A percentile compares a stretch with the other conserved stretches of the same genome.
Conservation (phyloP, 2,113 vertebrate genomes). For the Esox niger region DNA sequence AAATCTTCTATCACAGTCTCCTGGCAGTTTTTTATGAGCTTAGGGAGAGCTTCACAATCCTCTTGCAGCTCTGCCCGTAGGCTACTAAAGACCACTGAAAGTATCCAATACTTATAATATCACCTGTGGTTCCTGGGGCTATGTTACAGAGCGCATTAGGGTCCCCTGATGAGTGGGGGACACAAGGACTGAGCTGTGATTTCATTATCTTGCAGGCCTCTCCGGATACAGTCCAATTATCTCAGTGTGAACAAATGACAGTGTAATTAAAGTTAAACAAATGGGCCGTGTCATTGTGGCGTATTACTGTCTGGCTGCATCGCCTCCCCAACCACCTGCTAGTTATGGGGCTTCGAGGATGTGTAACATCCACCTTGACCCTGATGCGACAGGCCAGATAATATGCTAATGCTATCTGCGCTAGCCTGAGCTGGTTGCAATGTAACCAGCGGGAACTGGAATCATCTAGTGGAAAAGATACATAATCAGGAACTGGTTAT, state of each 20-base stretch:
- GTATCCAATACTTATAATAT: neutral
- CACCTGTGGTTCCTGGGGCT: neutral
- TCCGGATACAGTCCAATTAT: conserved; percentile 12
- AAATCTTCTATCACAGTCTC: neutral
- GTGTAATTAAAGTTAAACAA: conserved; percentile 18
- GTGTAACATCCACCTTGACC: neutral
- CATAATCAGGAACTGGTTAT: too few relatives aligned
- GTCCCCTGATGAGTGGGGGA: neutral
- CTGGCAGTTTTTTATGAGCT: too few relatives aligned
- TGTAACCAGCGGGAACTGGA: too few relatives aligned
- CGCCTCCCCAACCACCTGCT: conserved; percentile 1
- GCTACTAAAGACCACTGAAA: neutral
- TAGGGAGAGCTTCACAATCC: too few relatives aligned
- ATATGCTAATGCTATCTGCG: conserved; percentile 3
- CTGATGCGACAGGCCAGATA: neutral
- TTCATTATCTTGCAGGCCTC: conserved; percentile 10
- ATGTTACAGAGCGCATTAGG: neutral
- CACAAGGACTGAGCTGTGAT: conserved; percentile 1
- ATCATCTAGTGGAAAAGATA: too few relatives aligned
- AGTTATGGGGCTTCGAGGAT: neutral
- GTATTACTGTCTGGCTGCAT: neutral
- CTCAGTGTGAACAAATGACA: conserved; percentile 6
- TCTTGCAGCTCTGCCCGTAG: neutral
- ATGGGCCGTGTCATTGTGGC: conserved; percentile 3
- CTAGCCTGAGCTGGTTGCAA: too few relatives aligned